phyloP scores from a whole-genome alignment of 37 sponge, comb jelly and placozoan species.

The Aphrocallistes beatrix region DNA sequence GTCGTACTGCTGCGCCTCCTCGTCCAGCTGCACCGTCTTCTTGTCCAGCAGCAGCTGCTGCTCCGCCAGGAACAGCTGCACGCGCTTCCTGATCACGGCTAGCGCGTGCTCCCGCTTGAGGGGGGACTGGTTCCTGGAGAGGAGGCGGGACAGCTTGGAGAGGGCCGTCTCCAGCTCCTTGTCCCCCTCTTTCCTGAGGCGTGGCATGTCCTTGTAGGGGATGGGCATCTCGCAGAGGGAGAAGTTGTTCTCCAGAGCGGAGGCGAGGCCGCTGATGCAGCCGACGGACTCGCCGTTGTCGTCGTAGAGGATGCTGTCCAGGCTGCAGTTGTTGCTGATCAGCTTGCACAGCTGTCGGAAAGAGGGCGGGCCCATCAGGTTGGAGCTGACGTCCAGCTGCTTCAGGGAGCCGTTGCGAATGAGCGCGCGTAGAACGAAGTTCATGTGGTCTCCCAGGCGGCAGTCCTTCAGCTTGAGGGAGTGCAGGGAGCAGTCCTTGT shows the following conservation, averaged over 20 bases:
- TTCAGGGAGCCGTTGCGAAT: background rate
- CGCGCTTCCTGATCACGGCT: background rate
- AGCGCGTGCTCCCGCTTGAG: background rate
- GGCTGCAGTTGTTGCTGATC: background rate
- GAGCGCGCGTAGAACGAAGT: background rate
- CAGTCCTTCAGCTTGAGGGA: background rate
- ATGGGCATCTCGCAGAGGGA: background rate
- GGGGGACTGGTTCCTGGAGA: background rate
- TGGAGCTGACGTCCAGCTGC: background rate
- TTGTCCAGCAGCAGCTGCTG: background rate
- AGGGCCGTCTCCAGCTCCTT: background rate
- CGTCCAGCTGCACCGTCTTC: background rate
- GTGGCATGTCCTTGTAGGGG: background rate
- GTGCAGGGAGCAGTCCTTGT: background rate
- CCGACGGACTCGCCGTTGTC: background rate
- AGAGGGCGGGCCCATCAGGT: background rate
- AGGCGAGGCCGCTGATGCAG: background rate
- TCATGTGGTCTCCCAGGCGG: background rate
- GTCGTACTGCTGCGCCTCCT: background rate
- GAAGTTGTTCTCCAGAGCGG: constrained; percentile 16
- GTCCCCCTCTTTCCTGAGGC: background rate
- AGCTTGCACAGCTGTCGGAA: background rate
- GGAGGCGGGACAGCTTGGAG: background rate
- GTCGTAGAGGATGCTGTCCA: background rate
- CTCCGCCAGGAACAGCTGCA: background rate